Conservation (phyloP, 2,797 vertebrate species). For the Sebastes iracundus region DNA sequence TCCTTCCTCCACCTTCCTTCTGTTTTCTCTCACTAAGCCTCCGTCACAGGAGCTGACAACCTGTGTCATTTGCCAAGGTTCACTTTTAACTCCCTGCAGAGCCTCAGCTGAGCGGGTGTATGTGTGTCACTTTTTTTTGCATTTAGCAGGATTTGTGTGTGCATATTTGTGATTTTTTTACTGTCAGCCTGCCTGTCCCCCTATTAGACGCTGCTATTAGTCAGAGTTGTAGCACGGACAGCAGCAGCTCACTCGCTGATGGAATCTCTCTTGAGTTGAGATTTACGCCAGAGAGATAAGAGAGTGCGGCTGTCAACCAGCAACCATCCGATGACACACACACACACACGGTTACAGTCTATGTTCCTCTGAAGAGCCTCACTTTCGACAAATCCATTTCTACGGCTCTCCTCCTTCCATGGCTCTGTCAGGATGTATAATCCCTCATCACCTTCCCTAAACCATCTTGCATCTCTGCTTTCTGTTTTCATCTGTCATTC, state of each 20-base stretch:
- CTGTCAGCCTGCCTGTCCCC: constrained; percentile 1
- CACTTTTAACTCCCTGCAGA: constrained; percentile 25
- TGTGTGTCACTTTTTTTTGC: background rate
- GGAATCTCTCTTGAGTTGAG: constrained; percentile 54
- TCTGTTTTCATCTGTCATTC: constrained; percentile 42
- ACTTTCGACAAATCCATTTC: constrained; percentile 65
- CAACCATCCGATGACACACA: background rate
- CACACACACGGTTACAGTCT: constrained; percentile 13
- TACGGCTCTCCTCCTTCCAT: constrained; percentile 40
- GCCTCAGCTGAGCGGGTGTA: background rate
- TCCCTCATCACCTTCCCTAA: constrained; percentile 66
- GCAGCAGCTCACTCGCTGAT: constrained; percentile 43
- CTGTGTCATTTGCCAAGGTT: constrained; percentile 54
- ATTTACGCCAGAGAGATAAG: constrained; percentile 57
- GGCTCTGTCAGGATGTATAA: constrained; percentile 64
- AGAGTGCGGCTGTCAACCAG: constrained; percentile 64
- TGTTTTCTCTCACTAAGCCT: constrained; percentile 52
- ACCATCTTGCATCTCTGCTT: constrained; percentile 46
- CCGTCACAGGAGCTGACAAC: constrained; percentile 59
- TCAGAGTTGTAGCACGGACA: constrained; percentile 32
- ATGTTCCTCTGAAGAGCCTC: constrained; percentile 46
- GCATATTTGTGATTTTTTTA: constrained; percentile 8
- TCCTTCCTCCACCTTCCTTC: constrained; percentile 46
- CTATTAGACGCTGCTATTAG: constrained; percentile 30
- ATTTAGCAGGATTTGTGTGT: constrained; percentile 12